A percentile compares a stretch with the other conserved stretches of the same genome.
phyloP scores from a whole-genome alignment of 1,140 invertebrate genomes.

The Microplitis demolitor region DNA sequence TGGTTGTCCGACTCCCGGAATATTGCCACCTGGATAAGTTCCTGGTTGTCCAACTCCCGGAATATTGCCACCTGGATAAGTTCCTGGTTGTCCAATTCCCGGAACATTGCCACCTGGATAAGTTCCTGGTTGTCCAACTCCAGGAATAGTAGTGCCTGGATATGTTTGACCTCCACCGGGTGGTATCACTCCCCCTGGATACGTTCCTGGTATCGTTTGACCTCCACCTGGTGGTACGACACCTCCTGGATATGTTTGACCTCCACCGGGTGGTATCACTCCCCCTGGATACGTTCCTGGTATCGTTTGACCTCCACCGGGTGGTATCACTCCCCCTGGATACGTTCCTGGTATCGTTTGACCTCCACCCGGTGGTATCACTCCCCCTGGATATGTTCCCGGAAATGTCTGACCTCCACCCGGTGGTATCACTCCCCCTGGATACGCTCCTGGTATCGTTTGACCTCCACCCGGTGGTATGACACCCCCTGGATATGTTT shows the following conservation, averaged over 20 bases:
- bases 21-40: conserved; percentile 26
- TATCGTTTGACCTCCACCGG: background rate
- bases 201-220: conserved; percentile 2
- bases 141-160: too few species aligned
- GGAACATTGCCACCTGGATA: conserved; percentile 22
- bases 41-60: conserved; percentile 19
- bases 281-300: conserved; percentile 8
- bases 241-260: background rate
- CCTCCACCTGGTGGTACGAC: conserved; percentile 1
- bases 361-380: background rate
- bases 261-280: background rate
- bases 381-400: conserved; percentile 31
- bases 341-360: background rate
- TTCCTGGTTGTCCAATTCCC: background rate
- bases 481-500: background rate
- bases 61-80: background rate
- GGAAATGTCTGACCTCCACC: conserved; percentile 24
- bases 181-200: conserved; percentile 21
- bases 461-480: background rate
- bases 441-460: background rate
- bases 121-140: conserved; percentile 19
- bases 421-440: conserved; percentile 20
- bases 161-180: conserved; percentile 19
- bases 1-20: conserved; percentile 24
- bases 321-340: background rate